These are phyloP conservation scores for Pedicia rivosa DNA, from an alignment of 2,888 invertebrate species.

Conservation along the genomic window DNA sequence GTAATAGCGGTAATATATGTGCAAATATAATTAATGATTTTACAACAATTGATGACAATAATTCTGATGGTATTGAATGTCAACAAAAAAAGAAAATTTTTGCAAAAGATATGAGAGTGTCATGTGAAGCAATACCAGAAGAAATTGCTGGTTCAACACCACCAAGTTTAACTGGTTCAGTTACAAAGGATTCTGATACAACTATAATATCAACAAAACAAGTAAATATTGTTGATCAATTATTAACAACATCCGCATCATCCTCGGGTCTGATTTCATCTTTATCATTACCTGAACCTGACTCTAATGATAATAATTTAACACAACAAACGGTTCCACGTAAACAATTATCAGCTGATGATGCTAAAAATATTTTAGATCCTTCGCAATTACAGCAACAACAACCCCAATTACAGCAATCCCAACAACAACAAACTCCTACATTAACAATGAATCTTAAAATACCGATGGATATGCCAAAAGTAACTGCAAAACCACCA, in stretches of 20 bases:
- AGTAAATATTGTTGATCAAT: no score
- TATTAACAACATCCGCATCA: slow-evolving; percentile 22
- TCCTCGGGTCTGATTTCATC: slow-evolving; percentile 11
- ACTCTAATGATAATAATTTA: no score
- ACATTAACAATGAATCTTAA: slow-evolving; percentile 20
- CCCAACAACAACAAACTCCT: slow-evolving; percentile 8
- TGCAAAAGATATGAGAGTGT: slow-evolving; percentile 64
- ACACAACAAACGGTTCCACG: slow-evolving; percentile 16
- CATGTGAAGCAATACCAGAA: slow-evolving; percentile 82
- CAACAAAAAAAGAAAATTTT: slow-evolving; percentile 39
- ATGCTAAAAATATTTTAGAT: no score
- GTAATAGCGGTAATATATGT: slow-evolving; percentile 4
- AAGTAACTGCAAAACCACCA: slow-evolving; percentile 39
- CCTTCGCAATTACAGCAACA: no score
- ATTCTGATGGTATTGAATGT: slow-evolving; percentile 5
- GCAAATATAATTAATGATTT: slow-evolving; percentile 11
- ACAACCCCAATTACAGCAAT: no score
- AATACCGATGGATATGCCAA: slow-evolving; percentile 17
- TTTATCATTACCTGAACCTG: slow-evolving; percentile 6
- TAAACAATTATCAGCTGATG: slow-evolving; percentile 30
- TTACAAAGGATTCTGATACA: slow-evolving; percentile 16
- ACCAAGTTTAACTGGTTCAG: slow-evolving; percentile 34
- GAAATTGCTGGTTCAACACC: slow-evolving; percentile 68
- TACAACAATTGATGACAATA: slow-evolving; percentile 10
- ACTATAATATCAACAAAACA: slow-evolving; percentile 31